These are phyloP conservation scores for Acanthiza pusilla DNA, from an alignment of 2,797 vertebrate species.

Conservation along the genomic window DNA sequence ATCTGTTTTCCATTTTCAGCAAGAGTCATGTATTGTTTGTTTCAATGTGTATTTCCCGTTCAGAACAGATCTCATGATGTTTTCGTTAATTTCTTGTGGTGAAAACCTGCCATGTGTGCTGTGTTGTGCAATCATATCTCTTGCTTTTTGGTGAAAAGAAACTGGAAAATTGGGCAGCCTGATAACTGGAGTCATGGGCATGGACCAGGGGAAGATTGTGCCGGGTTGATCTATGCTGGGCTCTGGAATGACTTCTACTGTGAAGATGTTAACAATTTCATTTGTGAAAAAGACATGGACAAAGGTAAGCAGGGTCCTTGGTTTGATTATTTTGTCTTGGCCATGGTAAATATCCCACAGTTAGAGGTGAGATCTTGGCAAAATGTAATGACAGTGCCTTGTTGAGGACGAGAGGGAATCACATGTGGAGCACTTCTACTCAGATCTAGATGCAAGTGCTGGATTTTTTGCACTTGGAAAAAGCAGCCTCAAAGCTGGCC, in stretches of 20 bases:
- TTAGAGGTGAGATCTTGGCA: not conserved
- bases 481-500: not conserved
- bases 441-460: not conserved
- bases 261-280: constrained; percentile 87
- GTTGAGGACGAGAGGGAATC: not conserved
- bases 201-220: constrained; percentile 87
- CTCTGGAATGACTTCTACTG: constrained; percentile 95
- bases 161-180: constrained; percentile 91
- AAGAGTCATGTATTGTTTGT: constrained; percentile 49
- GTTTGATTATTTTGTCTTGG: not conserved
- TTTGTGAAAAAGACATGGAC: constrained; percentile 87
- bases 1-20: constrained; percentile 62
- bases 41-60: constrained; percentile 51
- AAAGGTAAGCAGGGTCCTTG: constrained; percentile 72
- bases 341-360: not conserved
- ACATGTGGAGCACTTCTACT: not conserved
- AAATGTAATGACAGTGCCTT: not conserved
- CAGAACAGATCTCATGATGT: constrained; percentile 48
- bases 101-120: constrained; percentile 28
- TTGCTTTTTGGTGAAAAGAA: constrained; percentile 79
- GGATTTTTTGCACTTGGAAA: not conserved
- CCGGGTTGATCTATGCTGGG: constrained; percentile 83
- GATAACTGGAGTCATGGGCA: constrained; percentile 89
- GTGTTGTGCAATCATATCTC: constrained; percentile 42
- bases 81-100: constrained; percentile 22